Evolutionary conservation across 30 jellyfish, hydroid and myxozoan genomes (phyloP), one percentile per base, ranked within the genome.

Genomic region (Haliclystus octoradiatus): DNA sequence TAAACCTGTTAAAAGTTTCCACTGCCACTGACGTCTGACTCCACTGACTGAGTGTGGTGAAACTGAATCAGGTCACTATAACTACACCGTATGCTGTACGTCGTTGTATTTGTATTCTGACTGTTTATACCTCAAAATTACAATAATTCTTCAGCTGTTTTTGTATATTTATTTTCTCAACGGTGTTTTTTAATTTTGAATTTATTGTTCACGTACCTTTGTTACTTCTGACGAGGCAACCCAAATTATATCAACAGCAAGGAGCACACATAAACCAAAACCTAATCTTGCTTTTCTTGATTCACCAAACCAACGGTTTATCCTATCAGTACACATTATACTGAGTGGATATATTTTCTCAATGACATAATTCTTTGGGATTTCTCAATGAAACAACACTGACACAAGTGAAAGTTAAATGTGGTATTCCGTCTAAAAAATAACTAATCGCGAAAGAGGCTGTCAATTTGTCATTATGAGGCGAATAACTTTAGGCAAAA

Each of bases 191-290:
- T n/a, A n/a, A n/a, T n/a, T n/a, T n/a, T n/a, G n/a, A n/a, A n/a
- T n/a, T 5, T 40, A 40, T 5, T 40, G 9, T 19, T 40, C 57
- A 9, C 12, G 0, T 63, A 78, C 92, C 92, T 78, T 73, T 23
- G 95, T 87, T 0, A 87, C 68, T 34, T 87, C 97, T 0, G 97
- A 81, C 0, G 97, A 87, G 0, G 76, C 94, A 30, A 87, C 97
- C 97, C 97, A 87, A 19, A 87, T 52, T 26, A 87, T 47, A 52
- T 80, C 97, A 50, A 87, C 97, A 1, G 71, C 26, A 23, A 69
- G 63, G 63, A 87, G 64, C 4, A 79, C 84, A 9, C 79, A 14
- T 28, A 87, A 22, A 49, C 97, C 97, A 14, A 79, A 66, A 22
- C 73, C 3, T 34, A 79, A 66, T 5, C 57, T 9, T 5, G 57